Conservation (phyloP, 2,113 vertebrate species). For the Oenanthe melanoleuca region DNA sequence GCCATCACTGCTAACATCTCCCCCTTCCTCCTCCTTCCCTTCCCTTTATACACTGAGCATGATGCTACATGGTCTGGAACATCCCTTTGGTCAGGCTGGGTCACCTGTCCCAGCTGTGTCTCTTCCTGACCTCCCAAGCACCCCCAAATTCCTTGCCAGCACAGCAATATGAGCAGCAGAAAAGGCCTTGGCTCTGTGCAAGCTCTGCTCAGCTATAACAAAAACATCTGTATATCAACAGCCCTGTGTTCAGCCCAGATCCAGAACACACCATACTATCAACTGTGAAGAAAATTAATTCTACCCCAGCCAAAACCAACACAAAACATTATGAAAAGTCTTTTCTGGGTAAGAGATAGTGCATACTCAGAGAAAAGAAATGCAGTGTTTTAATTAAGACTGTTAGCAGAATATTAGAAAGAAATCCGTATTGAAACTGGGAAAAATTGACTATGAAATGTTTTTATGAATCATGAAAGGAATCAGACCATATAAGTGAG, state of each 20-base stretch:
- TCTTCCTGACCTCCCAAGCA: rapidly evolving
- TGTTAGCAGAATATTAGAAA: not conserved
- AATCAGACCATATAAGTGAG: not conserved
- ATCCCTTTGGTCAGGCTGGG: not conserved
- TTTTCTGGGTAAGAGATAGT: not conserved
- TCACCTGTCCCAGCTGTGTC: not conserved
- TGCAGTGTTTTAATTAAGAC: not conserved
- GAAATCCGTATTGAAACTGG: not conserved
- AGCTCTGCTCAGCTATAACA: not conserved
- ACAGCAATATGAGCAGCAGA: rapidly evolving
- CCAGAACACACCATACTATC: not conserved
- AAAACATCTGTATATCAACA: not conserved
- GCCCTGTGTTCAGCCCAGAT: not conserved
- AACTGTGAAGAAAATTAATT: not conserved
- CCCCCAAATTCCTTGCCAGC: rapidly evolving
- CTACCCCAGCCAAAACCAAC: not conserved
- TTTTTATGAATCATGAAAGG: not conserved
- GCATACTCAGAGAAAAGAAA: not conserved
- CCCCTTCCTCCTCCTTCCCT: not conserved
- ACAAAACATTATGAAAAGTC: not conserved
- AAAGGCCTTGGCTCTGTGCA: not conserved
- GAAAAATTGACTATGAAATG: not conserved
- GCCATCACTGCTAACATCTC: not conserved
- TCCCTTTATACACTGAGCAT: not conserved
- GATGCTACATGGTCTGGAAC: not conserved